Evolutionary conservation across 2,797 vertebrate species (phyloP).

Genomic region (Fistularia commersonii): DNA sequence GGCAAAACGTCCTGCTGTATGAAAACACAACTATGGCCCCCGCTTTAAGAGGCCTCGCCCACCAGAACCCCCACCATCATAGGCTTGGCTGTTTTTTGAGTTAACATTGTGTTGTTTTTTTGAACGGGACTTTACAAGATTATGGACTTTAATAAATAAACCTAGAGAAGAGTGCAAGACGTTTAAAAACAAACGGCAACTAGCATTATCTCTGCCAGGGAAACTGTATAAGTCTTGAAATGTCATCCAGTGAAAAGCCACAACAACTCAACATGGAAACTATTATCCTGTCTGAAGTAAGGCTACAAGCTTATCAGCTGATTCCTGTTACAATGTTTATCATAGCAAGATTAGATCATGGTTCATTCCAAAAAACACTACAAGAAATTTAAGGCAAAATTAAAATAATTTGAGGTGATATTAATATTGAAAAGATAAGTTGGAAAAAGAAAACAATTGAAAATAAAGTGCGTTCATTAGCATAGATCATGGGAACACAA

Average conservation of each 20-base stretch:
- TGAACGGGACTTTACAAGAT: slow-evolving; percentile 24
- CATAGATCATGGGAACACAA: no score
- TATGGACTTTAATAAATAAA: slow-evolving; percentile 21
- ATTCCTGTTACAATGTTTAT: slow-evolving; percentile 44
- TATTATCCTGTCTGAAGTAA: slow-evolving; percentile 48
- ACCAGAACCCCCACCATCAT: background rate
- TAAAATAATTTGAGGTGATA: slow-evolving; percentile 7
- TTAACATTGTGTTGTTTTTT: slow-evolving; percentile 1
- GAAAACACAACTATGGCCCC: no score
- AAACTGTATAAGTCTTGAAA: slow-evolving; percentile 25
- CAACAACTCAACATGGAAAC: slow-evolving; percentile 51
- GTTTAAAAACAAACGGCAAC: slow-evolving; percentile 32
- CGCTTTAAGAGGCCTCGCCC: no score
- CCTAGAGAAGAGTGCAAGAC: slow-evolving; percentile 11
- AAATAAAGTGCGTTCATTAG: background rate
- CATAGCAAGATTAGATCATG: slow-evolving; percentile 23
- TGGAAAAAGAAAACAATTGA: background rate
- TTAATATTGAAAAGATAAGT: background rate
- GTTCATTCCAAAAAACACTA: slow-evolving; percentile 26
- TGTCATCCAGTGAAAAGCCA: slow-evolving; percentile 13
- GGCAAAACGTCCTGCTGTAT: no score
- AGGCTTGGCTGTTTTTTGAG: slow-evolving; percentile 11
- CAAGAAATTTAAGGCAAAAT: background rate
- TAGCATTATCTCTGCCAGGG: slow-evolving; percentile 10
- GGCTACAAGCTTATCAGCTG: slow-evolving; percentile 45